Evolutionary conservation across 1,140 invertebrate species (phyloP), one percentile per base, ranked within the genome.

Genomic region (Halesus radiatus): DNA sequence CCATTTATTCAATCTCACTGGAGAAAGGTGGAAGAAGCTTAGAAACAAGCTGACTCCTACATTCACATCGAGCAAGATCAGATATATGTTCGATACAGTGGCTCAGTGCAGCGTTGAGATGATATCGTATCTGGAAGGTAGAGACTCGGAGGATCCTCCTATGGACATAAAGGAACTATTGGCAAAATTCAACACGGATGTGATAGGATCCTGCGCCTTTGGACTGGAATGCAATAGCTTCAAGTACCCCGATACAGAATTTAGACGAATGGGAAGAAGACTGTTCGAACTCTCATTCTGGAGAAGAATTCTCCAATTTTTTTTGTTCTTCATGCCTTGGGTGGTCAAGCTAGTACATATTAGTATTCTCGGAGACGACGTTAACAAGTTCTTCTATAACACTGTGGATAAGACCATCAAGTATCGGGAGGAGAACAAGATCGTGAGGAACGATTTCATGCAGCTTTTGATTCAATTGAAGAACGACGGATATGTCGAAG

Each of bases 51-150:
- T 93, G 1, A 89, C 90, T 0, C 90, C 91, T 1, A 85, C 92
- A 1, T 93, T 93, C 80, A 91, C 91, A 0, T 89, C 91, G 1
- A 90, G 88, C 0, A 92, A 92, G 84, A 87, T 93, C 81, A 92
- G 90, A 84, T 86, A 86, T 18, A 92, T 93, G 90, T 84, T 89
- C 26, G 84, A 87, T 8, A 83, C 87, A 3, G 84, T 91, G 0
- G 80, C 85, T 0, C 83, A 85, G 54, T 84, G 88, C 10, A 85
- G 83, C 0, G 83, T 87, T n/a, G 84, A 86, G 75, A 85, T 90
- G 78, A 72, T 83, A 0, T 72, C 85, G 1, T 76, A 86, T 3
- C 68, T 90, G 0, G 80, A 84, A 52, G 53, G 81, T 13, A 82
- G 84, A 80, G 77, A 81, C 5, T 60, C 79, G 23, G 81, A 84